Evolutionary conservation across 1,140 invertebrate species (phyloP).

Genomic region (Colletes gigas): DNA sequence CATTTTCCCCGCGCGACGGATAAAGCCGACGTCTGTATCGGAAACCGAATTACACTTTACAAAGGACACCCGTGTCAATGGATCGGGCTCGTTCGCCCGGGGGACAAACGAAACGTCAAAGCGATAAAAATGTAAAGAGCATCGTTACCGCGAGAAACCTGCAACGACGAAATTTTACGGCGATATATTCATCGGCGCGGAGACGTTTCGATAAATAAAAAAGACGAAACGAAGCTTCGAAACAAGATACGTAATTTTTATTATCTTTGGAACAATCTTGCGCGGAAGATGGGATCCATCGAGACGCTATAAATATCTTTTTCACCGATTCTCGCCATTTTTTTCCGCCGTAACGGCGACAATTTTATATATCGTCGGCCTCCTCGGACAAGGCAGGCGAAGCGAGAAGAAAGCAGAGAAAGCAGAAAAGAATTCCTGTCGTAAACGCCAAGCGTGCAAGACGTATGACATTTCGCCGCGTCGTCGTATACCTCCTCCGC

Average conservation of each 20-base stretch:
- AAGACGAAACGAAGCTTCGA: no score
- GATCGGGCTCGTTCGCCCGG: background rate
- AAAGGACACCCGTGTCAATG: background rate
- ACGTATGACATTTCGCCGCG: constrained; percentile 39
- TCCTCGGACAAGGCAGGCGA: background rate
- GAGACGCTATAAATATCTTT: no score
- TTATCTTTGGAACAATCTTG: no score
- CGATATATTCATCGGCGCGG: background rate
- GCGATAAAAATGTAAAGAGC: background rate
- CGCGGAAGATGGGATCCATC: no score
- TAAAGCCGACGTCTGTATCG: background rate
- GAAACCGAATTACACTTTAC: background rate
- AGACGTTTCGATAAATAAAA: constrained; percentile 32
- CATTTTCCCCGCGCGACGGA: background rate
- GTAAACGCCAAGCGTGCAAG: constrained; percentile 27
- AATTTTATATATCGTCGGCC: no score
- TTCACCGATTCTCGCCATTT: no score
- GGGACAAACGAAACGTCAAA: background rate
- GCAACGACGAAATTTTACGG: background rate
- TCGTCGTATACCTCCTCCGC: background rate
- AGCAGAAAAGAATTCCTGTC: constrained; percentile 2
- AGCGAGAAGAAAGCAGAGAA: no score
- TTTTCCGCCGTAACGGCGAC: no score
- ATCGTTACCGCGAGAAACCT: background rate
- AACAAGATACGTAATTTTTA: background rate